Evolutionary conservation across 2,113 vertebrate species (phyloP).

Genomic region (Larimichthys crocea): DNA sequence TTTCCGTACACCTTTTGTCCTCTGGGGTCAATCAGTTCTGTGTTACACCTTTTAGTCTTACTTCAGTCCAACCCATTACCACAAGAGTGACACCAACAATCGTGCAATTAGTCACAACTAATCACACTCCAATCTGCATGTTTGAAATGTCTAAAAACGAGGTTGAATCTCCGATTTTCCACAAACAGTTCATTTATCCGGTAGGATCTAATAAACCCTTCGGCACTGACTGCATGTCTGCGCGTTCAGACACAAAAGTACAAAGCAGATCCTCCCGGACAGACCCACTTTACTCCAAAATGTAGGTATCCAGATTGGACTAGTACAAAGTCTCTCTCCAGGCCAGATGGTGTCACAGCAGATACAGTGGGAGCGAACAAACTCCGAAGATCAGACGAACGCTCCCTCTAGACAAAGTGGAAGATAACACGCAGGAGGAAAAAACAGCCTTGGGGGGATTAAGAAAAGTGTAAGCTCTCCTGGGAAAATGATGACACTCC

Average conservation of each 20-base stretch:
- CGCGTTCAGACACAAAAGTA: neutral
- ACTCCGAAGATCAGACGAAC: slow-evolving; percentile 36
- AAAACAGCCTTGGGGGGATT: slow-evolving; percentile 45
- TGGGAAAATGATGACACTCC: slow-evolving; percentile 44
- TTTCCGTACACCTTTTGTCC: no score
- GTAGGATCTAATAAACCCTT: neutral
- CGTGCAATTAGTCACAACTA: no score
- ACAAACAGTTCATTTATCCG: neutral
- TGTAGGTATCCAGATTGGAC: slow-evolving; percentile 15
- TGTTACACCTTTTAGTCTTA: no score
- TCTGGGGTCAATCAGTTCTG: no score
- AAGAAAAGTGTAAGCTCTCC: slow-evolving; percentile 28
- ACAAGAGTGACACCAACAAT: no score
- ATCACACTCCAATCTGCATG: neutral
- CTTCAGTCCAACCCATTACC: no score
- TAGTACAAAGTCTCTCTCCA: slow-evolving; percentile 23
- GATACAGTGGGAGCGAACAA: slow-evolving; percentile 9
- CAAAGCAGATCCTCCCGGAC: neutral
- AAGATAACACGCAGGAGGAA: slow-evolving; percentile 7
- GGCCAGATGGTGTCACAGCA: slow-evolving; percentile 38
- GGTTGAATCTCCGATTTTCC: neutral
- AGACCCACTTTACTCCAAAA: slow-evolving; percentile 1
- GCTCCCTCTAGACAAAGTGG: slow-evolving; percentile 21
- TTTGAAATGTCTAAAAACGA: neutral
- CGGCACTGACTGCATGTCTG: neutral